Evolutionary conservation across 2,113 vertebrate species (phyloP).

Genomic region (Gracilinanus agilis): DNA sequence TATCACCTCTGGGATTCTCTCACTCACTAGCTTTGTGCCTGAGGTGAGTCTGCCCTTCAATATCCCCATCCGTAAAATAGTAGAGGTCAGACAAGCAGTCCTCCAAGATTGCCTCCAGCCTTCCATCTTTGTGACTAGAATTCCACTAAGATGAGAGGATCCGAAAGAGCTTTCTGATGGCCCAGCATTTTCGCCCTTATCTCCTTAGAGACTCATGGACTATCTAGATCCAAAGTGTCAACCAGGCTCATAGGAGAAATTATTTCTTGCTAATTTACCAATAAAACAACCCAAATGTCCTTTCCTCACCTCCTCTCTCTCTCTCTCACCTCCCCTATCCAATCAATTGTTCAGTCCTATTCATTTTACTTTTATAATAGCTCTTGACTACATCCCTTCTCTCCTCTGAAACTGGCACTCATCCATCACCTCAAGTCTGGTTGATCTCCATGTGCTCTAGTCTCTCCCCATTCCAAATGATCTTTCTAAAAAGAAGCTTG

Average conservation of each 20-base stretch:
- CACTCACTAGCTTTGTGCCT: not conserved
- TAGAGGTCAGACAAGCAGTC: not conserved
- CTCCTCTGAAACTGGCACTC: not conserved
- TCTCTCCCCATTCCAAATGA: not conserved
- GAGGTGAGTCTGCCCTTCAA: not conserved
- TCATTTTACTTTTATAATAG: not conserved
- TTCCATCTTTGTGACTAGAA: too few relatives aligned
- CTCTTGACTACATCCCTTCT: not conserved
- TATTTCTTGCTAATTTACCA: not conserved
- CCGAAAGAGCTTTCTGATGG: not conserved
- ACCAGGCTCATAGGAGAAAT: not conserved
- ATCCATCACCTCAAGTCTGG: not conserved
- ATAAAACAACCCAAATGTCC: not conserved
- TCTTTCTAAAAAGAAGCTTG: not conserved
- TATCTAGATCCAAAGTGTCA: not conserved
- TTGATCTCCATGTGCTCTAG: too few relatives aligned
- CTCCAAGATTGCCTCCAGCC: too few relatives aligned
- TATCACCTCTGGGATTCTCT: too few relatives aligned
- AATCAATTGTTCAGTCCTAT: not conserved
- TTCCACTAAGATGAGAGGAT: not conserved
- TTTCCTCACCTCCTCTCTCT: not conserved
- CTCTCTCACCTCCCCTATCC: not conserved
- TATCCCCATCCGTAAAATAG: not conserved
- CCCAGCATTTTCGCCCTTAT: not conserved
- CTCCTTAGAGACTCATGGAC: not conserved